These are phyloP conservation scores for Hanleya hanleyi DNA, from an alignment of 2,888 invertebrate genomes.

Conservation along the genomic window DNA sequence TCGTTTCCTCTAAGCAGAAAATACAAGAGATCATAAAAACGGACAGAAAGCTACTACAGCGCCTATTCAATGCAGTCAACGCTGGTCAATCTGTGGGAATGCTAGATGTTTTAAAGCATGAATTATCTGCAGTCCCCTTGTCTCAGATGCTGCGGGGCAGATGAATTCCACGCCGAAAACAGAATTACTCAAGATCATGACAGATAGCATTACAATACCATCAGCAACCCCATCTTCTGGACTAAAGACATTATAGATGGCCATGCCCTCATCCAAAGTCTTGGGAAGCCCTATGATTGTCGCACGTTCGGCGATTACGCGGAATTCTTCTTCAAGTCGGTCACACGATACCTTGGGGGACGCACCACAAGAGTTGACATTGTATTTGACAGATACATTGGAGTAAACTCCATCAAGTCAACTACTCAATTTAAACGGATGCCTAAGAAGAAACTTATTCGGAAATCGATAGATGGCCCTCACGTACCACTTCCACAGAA, in stretches of 20 bases:
- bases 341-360: no score
- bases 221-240: not conserved
- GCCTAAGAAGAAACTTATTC: not conserved
- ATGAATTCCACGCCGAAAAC: no score
- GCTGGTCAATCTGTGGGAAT: constrained; percentile 11
- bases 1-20: not conserved
- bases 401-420: not conserved
- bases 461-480: not conserved
- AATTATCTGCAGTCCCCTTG: constrained; percentile 11
- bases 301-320: not conserved
- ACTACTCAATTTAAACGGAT: not conserved
- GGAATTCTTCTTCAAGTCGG: no score
- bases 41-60: constrained; percentile 11
- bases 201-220: not conserved
- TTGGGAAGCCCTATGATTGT: not conserved
- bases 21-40: constrained; percentile 4
- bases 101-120: constrained; percentile 7
- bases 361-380: no score
- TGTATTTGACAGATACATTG: no score
- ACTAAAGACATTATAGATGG: not conserved
- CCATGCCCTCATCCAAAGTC: not conserved
- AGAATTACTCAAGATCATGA: not conserved
- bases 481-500: not conserved
- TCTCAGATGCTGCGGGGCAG: no score
- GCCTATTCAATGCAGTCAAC: constrained; percentile 12